Base-by-base conservation (phyloP, 2,113 vertebrate genomes). In the Rhadina sibilatrix region DNA sequence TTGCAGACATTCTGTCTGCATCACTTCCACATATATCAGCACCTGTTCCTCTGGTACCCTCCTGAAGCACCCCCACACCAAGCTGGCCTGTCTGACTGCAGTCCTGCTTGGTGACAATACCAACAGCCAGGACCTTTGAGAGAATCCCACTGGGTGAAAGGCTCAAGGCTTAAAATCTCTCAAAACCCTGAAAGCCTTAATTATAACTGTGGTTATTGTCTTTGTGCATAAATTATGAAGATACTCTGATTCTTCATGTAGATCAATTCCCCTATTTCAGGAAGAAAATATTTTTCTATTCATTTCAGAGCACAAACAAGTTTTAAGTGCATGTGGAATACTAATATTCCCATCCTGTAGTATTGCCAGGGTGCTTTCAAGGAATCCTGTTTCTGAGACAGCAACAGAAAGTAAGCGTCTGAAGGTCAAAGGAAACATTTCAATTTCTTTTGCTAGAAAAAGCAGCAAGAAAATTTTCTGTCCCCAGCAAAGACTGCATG, bases 341-440 rank as follows among this genome's bases (percentile, higher is more conserved):
- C 6, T 46, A 83, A 80, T 69, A 76, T 28, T 74, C 13, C 19
- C 50, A 61, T 64, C 28, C 37, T 65, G 68, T 35, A 65, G 33
- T 4, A 74, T 28, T 65, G 50, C n/a, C 17, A 28, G 54, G 57
- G n/a, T n/a, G n/a, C n/a, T n/a, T n/a, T 11, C 75, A 88, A 85
- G 75, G 42, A 65, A 93, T 68, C 53, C 57, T 64, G 27, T 46
- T 82, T 65, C 74, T 35, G n/a, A 91, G 61, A 69, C 63, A 76
- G 57, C 23, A 82, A 75, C 49, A 88, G 40, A 90, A 78, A 56
- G 16, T 13, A 50, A 40, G 20, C 40, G 79, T 27, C 85, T 92
- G 79, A 94, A 97, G 88, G 92, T 90, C 92, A 93, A 9, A 7
- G 21, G 16, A 93, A 78, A 83, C 71, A 42, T 72, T 57, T 57